These are phyloP conservation scores for Sakesphorus luctuosus DNA, from an alignment of 2,113 vertebrate species.

Conservation along the genomic window DNA sequence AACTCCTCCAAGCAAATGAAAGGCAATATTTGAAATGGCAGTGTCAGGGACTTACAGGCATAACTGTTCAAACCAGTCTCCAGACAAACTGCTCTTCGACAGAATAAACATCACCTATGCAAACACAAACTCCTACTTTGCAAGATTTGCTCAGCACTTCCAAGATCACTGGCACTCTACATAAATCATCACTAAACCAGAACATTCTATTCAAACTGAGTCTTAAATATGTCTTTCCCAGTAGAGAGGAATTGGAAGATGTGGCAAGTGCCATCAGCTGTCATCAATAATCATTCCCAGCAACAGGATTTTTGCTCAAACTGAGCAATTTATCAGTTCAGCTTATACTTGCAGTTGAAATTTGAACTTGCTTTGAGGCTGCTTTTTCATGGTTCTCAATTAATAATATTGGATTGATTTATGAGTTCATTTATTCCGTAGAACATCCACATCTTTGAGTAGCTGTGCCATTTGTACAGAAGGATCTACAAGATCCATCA, in stretches of 20 bases:
- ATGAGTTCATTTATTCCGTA: background rate
- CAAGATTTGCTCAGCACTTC: background rate
- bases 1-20: background rate
- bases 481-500: background rate
- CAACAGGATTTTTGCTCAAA: background rate
- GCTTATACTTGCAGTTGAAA: background rate
- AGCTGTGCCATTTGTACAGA: background rate
- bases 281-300: background rate
- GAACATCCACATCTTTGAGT: background rate
- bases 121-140: background rate
- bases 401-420: background rate
- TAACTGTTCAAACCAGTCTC: conserved; percentile 23
- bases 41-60: background rate
- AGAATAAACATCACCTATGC: background rate
- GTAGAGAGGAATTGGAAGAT: background rate
- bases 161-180: background rate
- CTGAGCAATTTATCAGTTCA: background rate
- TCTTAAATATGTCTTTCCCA: background rate
- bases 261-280: background rate
- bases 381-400: background rate
- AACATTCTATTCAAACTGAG: background rate
- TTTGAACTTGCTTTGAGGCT: background rate
- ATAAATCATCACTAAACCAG: background rate
- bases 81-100: background rate
- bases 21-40: background rate